Evolutionary conservation across 2,113 vertebrate species (phyloP).

Genomic region (Chaetura pelagica): DNA sequence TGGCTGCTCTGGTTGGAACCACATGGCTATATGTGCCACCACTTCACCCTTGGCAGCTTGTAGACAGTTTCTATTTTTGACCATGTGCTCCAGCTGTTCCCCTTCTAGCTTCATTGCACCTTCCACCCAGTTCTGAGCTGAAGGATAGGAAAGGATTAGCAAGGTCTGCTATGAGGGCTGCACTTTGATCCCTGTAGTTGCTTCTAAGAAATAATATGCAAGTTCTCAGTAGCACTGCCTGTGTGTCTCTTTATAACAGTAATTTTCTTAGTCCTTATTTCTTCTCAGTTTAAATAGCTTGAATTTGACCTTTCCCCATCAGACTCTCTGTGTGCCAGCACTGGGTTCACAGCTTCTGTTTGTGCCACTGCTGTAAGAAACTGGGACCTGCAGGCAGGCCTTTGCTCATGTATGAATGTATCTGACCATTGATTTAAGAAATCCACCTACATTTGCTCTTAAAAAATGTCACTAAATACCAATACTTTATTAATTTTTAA

Average conservation of each 20-base stretch:
- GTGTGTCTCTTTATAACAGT: not conserved
- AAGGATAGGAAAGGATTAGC: not conserved
- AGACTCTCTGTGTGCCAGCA: not conserved
- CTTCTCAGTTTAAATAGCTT: not conserved
- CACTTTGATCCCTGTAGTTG: not conserved
- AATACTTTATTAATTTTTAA: not conserved
- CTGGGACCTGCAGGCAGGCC: not conserved
- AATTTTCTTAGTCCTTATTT: not conserved
- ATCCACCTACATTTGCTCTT: not conserved
- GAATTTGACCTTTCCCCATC: not conserved
- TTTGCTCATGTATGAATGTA: not conserved
- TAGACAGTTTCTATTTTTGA: not conserved
- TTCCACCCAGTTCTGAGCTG: not conserved
- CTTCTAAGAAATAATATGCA: not conserved
- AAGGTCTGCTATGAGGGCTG: not conserved
- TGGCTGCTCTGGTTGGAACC: not conserved
- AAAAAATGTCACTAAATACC: not conserved
- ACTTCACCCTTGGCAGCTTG: not conserved
- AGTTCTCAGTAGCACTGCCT: not conserved
- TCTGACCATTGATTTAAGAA: not conserved
- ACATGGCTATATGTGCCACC: not conserved
- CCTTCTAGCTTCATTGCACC: not conserved
- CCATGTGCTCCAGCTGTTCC: not conserved
- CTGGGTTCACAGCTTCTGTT: not conserved
- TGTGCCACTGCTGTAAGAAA: not conserved